Evolutionary conservation across 2,113 vertebrate genomes (phyloP), one percentile per base, ranked within the genome.

Genomic region (Candoia aspera): DNA sequence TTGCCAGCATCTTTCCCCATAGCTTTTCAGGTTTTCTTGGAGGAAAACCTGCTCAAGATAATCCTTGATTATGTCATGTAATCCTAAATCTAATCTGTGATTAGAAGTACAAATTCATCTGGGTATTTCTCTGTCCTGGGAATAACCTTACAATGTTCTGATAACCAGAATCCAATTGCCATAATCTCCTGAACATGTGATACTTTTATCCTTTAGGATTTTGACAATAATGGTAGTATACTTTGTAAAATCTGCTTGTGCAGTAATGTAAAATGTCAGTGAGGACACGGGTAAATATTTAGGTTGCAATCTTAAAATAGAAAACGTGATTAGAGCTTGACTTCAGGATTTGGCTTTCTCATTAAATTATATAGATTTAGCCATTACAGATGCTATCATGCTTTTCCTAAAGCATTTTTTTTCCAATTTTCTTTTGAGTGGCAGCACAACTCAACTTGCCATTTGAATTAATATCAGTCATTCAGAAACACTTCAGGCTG

Each of bases 91-190:
- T 92, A 92, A 60, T 92, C 68, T 89, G 59, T 88, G 91, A 84
- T 89, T 92, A 92, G 42, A 84, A 92, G 55, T 26, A 68, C 17
- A 84, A 68, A 92, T 92, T 62, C 58, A 89, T 62, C 73, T 84
- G 86, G 42, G 10, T 92, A 92, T 88, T 46, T 88, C 55, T 89
- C 57, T 84, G n/a, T 84, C 54, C 57, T 53, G 57, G 73, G 87
- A 92, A 84, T 49, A 54, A 33, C 85, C 37, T 91, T 88, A 89
- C 68, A 62, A 8, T 60, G 42, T 84, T 59, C 57, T 89, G 73
- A 88, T 92, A 92, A 59, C 55, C 68, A 92, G 73, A 92, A 92
- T 89, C 86, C 55, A 89, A 89, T 92, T 92, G 91, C 68, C n/a
- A 19, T 84, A 89, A 92, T 92, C 73, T 84, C 42, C 57, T 89